Base-by-base conservation (phyloP, 2,888 invertebrate genomes). In the Pecten maximus region DNA sequence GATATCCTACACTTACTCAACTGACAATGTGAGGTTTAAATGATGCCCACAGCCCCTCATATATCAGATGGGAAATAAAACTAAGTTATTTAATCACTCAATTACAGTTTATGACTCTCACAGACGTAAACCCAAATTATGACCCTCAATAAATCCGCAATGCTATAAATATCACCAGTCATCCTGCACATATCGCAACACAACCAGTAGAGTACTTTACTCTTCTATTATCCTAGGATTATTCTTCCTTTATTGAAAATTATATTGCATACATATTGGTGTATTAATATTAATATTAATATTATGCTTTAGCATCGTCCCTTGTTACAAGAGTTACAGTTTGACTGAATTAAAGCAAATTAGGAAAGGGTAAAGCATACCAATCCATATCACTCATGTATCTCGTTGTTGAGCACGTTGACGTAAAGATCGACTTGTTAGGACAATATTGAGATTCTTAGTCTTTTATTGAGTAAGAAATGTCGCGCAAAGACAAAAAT, bases 141-240 rank as follows among this genome's bases (percentile, higher is more conserved):
- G 28, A 74, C 74, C 35, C 74, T 74, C 74, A 74, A 74, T 74
- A 74, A 74, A 74, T 74, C 35, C 74, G 35, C 28, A 74, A 28
- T 74, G 35, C 74, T 74, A 74, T 74, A 74, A 35, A 74, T 74
- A 74, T 74, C 23, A 54, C 74, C 28, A 74, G 10, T 23, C 74
- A 74, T 28, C 74, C 2, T 54, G 54, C 6, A 74, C 74, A 8
- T 15, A 23, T 2, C 8, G 28, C 10, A 35, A 35, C 44, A 74
- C 28, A 28, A 35, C 35, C 10, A 74, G 35, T 35, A 19, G 1
- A 35, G 23, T 2, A n/a, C 35, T 74, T 8, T n/a, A 54, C 54
- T 54, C 23, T 8, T 54, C 54, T 19, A 54, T 19, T 23, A 19
- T 15, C 23, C 19, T 0, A 23, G 0, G 23, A 23, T 1, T 54